Evolutionary conservation across 2,888 invertebrate genomes (phyloP).

Genomic region (Ormyrus rosae): DNA sequence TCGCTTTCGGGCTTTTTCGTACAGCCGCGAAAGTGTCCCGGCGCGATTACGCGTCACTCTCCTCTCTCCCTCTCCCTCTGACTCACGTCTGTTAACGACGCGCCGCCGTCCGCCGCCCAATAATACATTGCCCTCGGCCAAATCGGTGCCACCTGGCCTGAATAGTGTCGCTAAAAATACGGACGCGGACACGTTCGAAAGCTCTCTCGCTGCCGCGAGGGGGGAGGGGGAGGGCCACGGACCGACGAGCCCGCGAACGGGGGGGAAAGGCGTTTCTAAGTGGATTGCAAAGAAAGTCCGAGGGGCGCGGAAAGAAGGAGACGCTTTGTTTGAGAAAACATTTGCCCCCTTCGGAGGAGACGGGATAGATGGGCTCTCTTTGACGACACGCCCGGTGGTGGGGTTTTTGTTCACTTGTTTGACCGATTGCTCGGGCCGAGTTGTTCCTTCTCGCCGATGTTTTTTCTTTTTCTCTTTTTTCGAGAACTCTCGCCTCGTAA

Average conservation of each 20-base stretch:
- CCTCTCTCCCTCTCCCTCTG: neutral
- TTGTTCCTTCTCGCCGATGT: too few relatives aligned
- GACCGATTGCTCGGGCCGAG: too few relatives aligned
- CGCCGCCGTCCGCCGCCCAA: slow-evolving; percentile 54
- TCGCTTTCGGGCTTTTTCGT: too few relatives aligned
- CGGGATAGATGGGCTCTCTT: too few relatives aligned
- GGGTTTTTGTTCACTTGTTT: too few relatives aligned
- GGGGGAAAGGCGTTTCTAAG: neutral
- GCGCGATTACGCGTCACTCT: slow-evolving; percentile 6
- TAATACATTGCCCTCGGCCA: slow-evolving; percentile 67
- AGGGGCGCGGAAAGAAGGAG: too few relatives aligned
- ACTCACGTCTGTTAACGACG: slow-evolving; percentile 36
- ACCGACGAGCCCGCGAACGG: neutral
- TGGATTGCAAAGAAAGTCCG: neutral
- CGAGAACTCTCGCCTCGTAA: too few relatives aligned
- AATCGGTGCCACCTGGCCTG: slow-evolving; percentile 72
- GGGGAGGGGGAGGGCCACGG: neutral
- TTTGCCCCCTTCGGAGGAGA: too few relatives aligned
- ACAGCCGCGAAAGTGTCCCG: neutral
- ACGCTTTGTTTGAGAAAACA: too few relatives aligned
- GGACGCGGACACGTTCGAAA: slow-evolving; percentile 15
- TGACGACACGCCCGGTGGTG: too few relatives aligned
- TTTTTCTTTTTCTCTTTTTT: too few relatives aligned
- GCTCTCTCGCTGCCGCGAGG: neutral
- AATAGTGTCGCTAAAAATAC: slow-evolving; percentile 71